Conservation (phyloP, 2,888 invertebrate genomes). For the Carpatolechia fugitivella region DNA sequence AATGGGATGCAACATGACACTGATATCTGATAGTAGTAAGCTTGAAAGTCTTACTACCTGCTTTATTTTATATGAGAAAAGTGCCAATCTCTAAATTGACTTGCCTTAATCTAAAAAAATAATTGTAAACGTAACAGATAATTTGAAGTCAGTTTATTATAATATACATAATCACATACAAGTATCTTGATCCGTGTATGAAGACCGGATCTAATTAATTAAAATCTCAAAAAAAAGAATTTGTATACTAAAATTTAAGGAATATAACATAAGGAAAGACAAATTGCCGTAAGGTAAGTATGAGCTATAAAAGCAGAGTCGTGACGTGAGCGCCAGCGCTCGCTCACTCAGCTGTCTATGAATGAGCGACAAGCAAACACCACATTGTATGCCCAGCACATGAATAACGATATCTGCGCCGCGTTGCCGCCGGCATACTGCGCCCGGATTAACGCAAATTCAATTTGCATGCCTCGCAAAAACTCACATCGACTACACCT, state of each 20-base stretch:
- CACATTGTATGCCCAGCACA: slow-evolving; percentile 57
- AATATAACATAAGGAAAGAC: not conserved
- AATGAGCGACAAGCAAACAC: slow-evolving; percentile 73
- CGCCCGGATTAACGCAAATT: slow-evolving; percentile 59
- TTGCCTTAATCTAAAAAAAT: slow-evolving; percentile 6
- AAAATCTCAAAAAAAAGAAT: too few relatives aligned
- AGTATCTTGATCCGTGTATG: too few relatives aligned
- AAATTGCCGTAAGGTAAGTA: not conserved
- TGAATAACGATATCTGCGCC: slow-evolving; percentile 65
- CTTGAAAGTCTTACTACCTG: slow-evolving; percentile 40
- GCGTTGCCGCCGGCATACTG: slow-evolving; percentile 53
- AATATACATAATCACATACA: too few relatives aligned
- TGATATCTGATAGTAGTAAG: slow-evolving; percentile 71
- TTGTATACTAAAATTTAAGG: too few relatives aligned
- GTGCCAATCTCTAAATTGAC: slow-evolving; percentile 4
- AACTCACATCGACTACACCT: slow-evolving; percentile 32
- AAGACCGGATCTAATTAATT: too few relatives aligned
- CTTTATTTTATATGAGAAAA: not conserved
- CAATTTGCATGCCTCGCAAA: slow-evolving; percentile 62
- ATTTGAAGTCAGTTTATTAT: too few relatives aligned
- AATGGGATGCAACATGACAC: slow-evolving; percentile 72
- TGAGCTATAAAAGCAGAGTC: not conserved
- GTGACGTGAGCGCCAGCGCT: not conserved
- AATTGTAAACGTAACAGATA: too few relatives aligned
- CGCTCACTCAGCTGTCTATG: slow-evolving; percentile 61